Evolutionary conservation across 92 coral and sea anemone species (phyloP).

Genomic region (Diadumene lineata): DNA sequence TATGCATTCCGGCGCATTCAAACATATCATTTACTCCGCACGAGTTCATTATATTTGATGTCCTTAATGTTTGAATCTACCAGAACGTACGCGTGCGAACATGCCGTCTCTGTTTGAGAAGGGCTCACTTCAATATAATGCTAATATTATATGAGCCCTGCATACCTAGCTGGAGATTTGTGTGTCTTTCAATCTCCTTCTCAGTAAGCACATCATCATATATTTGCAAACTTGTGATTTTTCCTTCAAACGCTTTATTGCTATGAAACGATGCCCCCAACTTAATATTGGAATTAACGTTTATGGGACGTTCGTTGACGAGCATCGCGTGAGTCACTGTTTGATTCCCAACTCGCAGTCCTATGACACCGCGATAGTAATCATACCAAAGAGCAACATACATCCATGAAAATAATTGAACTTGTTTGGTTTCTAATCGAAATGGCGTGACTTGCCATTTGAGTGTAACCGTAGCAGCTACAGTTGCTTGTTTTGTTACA

Average conservation of each 20-base stretch:
- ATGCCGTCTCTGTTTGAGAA: too few relatives aligned
- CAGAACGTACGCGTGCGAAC: too few relatives aligned
- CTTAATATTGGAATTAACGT: not conserved
- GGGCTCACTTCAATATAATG: not conserved
- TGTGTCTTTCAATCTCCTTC: not conserved
- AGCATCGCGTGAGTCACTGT: slow-evolving; percentile 7
- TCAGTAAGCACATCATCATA: slow-evolving; percentile 27
- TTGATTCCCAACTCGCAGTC: slow-evolving; percentile 8
- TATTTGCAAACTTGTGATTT: slow-evolving; percentile 26
- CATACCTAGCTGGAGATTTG: not conserved
- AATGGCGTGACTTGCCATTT: not conserved
- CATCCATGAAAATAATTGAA: slow-evolving; percentile 5
- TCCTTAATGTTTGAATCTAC: too few relatives aligned
- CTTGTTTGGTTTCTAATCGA: not conserved
- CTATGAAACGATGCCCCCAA: slow-evolving; percentile 8
- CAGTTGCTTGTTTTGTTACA: not conserved
- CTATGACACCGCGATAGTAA: slow-evolving; percentile 16
- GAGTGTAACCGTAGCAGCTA: slow-evolving; percentile 5
- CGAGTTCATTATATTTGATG: too few relatives aligned
- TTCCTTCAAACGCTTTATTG: slow-evolving; percentile 2
- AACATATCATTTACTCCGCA: too few relatives aligned
- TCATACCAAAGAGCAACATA: slow-evolving; percentile 19
- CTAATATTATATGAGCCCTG: not conserved
- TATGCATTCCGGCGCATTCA: too few relatives aligned
- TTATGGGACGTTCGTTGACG: not conserved